A percentile compares a stretch with the other conserved stretches of the same genome.
Evolutionary conservation across 2,113 vertebrate species (phyloP).

Genomic region (Tetrao urogallus): DNA sequence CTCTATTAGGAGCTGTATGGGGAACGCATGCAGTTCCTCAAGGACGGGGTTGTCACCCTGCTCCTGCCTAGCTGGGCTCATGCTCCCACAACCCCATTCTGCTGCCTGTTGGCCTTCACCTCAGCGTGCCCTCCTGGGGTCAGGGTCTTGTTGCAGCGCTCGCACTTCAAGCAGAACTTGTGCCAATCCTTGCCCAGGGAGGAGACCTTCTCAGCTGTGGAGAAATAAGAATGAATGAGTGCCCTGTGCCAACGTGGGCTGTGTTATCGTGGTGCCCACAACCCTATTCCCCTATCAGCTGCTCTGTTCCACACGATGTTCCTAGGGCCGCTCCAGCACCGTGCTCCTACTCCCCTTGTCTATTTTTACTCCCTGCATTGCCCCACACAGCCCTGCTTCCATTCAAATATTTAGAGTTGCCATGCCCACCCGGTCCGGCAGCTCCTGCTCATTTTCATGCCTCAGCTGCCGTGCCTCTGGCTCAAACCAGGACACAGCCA

Average conservation of each 20-base stretch:
- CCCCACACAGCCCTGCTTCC: slow-evolving; percentile 7
- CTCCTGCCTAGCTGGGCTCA: not conserved
- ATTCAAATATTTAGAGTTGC: slow-evolving; percentile 66
- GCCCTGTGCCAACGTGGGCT: not conserved
- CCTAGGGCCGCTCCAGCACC: not conserved
- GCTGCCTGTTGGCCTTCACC: slow-evolving; percentile 71
- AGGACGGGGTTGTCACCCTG: not conserved
- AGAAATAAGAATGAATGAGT: not conserved
- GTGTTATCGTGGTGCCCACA: not conserved
- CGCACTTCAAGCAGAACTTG: slow-evolving; percentile 95
- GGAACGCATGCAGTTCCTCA: not conserved
- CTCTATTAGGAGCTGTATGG: not conserved
- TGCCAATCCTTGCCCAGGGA: slow-evolving; percentile 97
- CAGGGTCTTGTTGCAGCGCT: slow-evolving; percentile 93
- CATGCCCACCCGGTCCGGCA: slow-evolving; percentile 33
- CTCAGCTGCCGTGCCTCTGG: not conserved
- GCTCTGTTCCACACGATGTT: not conserved
- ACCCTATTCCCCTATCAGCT: not conserved
- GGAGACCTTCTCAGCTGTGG: slow-evolving; percentile 78
- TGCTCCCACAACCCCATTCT: not conserved
- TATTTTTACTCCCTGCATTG: slow-evolving; percentile 20
- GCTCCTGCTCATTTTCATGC: not conserved
- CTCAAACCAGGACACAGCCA: fast-evolving
- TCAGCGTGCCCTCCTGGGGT: slow-evolving; percentile 90
- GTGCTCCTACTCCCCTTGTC: not conserved